phyloP scores from a whole-genome alignment of 1,140 invertebrate genomes.

The Aphaenogaster ashmeadi region DNA sequence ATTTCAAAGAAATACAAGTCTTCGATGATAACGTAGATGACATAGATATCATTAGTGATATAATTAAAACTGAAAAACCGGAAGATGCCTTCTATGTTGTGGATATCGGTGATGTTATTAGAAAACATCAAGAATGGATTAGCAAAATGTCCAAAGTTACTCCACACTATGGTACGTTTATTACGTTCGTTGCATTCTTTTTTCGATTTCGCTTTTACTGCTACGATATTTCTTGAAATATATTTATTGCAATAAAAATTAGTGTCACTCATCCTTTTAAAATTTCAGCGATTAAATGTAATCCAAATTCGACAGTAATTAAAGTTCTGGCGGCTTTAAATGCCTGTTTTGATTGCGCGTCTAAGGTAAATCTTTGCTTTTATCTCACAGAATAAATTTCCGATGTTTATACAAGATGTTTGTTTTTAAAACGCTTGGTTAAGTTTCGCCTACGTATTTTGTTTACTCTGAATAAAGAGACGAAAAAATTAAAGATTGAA shows the following conservation, averaged over 20 bases:
- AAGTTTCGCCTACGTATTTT: not conserved
- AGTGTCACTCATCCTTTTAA: slow-evolving; percentile 42
- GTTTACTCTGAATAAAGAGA: not conserved
- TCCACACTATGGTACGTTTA: slow-evolving; percentile 89
- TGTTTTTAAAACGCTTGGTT: not conserved
- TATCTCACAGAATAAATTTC: not conserved
- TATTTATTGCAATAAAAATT: slow-evolving; percentile 69
- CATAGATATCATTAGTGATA: slow-evolving; percentile 78
- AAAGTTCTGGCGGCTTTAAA: slow-evolving; percentile 90
- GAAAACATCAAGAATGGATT: slow-evolving; percentile 90
- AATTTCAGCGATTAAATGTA: slow-evolving; percentile 92
- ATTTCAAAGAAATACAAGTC: slow-evolving; percentile 53
- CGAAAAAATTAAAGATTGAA: not conserved
- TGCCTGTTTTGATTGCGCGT: slow-evolving; percentile 92
- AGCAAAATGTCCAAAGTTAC: slow-evolving; percentile 89
- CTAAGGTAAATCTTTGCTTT: slow-evolving; percentile 87
- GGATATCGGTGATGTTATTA: slow-evolving; percentile 89
- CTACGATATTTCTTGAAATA: not conserved
- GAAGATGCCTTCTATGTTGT: slow-evolving; percentile 91
- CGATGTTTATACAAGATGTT: not conserved
- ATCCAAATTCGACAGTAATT: slow-evolving; percentile 89
- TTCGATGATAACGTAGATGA: slow-evolving; percentile 79
- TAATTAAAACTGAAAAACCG: slow-evolving; percentile 82
- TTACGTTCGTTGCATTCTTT: slow-evolving; percentile 37
- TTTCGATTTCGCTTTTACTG: not conserved